phyloP scores from a whole-genome alignment of 2,888 invertebrate genomes.

The Tipula vernalis region DNA sequence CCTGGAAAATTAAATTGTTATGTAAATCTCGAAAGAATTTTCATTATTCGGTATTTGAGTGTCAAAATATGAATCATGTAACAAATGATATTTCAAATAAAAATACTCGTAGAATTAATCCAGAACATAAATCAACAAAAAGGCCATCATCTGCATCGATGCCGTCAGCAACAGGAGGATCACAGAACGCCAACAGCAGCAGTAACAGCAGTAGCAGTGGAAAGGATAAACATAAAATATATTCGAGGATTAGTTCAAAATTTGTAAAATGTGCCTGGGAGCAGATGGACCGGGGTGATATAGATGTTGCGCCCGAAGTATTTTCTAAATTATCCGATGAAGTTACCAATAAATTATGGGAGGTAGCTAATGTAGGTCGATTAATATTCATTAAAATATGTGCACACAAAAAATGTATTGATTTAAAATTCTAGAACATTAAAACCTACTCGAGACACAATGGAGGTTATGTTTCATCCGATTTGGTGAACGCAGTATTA shows the following conservation, averaged over 20 bases:
- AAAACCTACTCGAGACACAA: slow-evolving; percentile 33
- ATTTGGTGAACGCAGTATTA: slow-evolving; percentile 34
- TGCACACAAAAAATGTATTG: too few species aligned
- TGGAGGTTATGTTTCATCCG: slow-evolving; percentile 30
- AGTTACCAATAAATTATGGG: slow-evolving; percentile 34
- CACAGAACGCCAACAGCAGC: background rate
- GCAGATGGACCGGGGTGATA: slow-evolving; percentile 32
- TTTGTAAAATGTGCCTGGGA: slow-evolving; percentile 35
- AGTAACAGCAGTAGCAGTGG: background rate
- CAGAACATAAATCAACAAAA: background rate
- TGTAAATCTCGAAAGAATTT: background rate
- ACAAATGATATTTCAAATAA: background rate
- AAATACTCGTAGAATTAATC: background rate
- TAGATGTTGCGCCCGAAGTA: slow-evolving; percentile 29
- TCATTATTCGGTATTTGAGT: background rate
- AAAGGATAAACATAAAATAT: slow-evolving; percentile 27
- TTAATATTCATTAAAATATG: background rate
- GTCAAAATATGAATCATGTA: background rate
- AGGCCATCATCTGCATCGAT: background rate
- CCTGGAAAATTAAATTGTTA: background rate
- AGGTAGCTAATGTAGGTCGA: slow-evolving; percentile 28
- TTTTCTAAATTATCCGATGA: slow-evolving; percentile 32
- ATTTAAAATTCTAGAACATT: slow-evolving; percentile 23
- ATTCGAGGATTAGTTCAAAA: slow-evolving; percentile 30
- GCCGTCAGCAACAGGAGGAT: background rate